These are phyloP conservation scores for Scolopax rusticola DNA, from an alignment of 2,797 vertebrate species.

Conservation along the genomic window DNA sequence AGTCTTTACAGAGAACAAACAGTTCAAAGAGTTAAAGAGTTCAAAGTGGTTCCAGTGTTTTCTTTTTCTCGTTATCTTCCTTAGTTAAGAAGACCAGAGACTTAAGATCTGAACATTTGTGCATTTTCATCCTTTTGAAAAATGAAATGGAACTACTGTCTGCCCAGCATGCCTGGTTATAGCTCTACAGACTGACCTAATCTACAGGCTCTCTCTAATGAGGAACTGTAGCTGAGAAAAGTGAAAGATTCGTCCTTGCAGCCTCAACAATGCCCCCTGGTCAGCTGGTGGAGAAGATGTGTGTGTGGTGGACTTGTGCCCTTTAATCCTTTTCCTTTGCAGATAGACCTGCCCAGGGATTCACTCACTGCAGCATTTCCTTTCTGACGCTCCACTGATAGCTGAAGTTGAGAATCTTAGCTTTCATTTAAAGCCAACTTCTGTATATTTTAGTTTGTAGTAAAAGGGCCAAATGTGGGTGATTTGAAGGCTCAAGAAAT, in stretches of 20 bases:
- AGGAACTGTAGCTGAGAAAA: not conserved
- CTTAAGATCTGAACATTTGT: fast-evolving
- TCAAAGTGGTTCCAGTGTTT: not conserved
- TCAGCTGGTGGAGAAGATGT: not conserved
- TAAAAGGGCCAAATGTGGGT: not conserved
- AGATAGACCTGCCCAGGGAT: not conserved
- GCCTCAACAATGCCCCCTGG: not conserved
- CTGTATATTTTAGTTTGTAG: not conserved
- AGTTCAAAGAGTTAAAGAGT: not conserved
- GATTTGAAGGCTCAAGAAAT: not conserved
- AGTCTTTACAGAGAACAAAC: not conserved
- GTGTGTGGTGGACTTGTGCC: not conserved
- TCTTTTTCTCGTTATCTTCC: not conserved
- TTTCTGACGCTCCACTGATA: not conserved
- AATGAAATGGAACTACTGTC: not conserved
- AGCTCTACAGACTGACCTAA: not conserved
- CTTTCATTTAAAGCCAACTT: not conserved
- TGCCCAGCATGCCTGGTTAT: not conserved
- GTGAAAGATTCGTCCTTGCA: not conserved
- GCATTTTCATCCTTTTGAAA: not conserved
- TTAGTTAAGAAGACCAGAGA: not conserved
- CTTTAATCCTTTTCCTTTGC: not conserved
- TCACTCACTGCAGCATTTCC: not conserved
- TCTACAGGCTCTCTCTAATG: not conserved
- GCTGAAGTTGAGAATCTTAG: not conserved